Base-by-base conservation (phyloP, 2,113 vertebrate genomes). In the Lates calcarifer region DNA sequence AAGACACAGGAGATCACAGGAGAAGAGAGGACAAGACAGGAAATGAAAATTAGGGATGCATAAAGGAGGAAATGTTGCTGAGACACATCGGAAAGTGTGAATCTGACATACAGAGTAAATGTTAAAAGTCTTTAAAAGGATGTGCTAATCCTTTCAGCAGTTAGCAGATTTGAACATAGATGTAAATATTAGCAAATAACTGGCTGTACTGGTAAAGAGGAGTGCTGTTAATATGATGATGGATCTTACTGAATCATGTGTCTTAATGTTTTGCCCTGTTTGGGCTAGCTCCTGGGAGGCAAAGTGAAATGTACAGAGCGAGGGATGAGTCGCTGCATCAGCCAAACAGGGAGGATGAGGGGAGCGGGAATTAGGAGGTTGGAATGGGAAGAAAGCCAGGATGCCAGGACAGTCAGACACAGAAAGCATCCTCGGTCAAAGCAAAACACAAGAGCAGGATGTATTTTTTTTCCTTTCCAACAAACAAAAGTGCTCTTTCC, bases 21-120 rank as follows among this genome's bases (percentile, higher is more conserved):
- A 92, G 91, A 93, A 90, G 84, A 90, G 82, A 90, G 93, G 87
- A 95, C 87, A 94, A 93, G 90, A 94, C 88, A 90, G 91, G 90
- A 92, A 91, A 91, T 90, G 89, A 93, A 94, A 83, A 94, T 94
- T 93, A 93, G 91, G 94, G 88, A 93, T 92, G 91, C 84, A 93
- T 87, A 87, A 89, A 89, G 86, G 89, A 90, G 87, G 89, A 91
- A 87, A 92, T 91, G 93, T 87, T 86, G 87, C 87, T 70, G 88
- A 89, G 90, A 92, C 87, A 92, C 76, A 88, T 63, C 7, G 89
- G 82, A 85, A 85, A 88, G 85, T 87, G 89, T 85, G 87, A 83
- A 61, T 67, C 61, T 84, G 72, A 89, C 66, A 83, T 77, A 72
- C 63, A 61, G 82, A 35, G 47, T 47, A 45, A 73, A 49, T 71